phyloP scores from a whole-genome alignment of 2,888 invertebrate species.

The Apodemia mormo region DNA sequence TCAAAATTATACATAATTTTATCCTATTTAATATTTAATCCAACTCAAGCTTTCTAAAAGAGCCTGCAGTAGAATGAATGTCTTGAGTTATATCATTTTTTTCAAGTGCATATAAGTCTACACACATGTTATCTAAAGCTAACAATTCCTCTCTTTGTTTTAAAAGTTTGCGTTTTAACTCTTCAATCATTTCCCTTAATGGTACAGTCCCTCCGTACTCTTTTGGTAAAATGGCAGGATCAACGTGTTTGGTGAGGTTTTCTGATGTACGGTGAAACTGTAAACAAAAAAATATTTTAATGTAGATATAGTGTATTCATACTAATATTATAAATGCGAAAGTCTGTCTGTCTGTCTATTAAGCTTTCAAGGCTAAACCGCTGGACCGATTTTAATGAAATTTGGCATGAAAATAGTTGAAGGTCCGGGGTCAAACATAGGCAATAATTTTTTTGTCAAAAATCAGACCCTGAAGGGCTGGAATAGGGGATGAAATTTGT shows the following conservation, averaged over 20 bases:
- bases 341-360: no score
- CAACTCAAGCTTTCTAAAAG: constrained; percentile 91
- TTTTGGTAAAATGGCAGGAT: constrained; percentile 89
- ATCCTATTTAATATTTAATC: constrained; percentile 76
- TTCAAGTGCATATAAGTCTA: constrained; percentile 84
- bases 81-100: constrained; percentile 85
- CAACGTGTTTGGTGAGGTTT: constrained; percentile 86
- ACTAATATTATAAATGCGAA: no score
- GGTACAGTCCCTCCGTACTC: constrained; percentile 95
- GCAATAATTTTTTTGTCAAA: no score
- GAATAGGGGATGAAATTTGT: no score
- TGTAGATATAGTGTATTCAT: not conserved
- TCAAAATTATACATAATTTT: not conserved
- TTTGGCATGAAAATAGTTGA: no score
- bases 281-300: constrained; percentile 37
- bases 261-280: constrained; percentile 89
- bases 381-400: no score
- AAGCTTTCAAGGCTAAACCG: no score
- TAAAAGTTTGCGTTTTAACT: constrained; percentile 84
- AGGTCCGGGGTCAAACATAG: no score
- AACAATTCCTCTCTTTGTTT: constrained; percentile 85
- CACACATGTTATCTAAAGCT: constrained; percentile 88
- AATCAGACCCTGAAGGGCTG: no score
- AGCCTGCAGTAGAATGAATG: constrained; percentile 89
- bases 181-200: constrained; percentile 89